These are phyloP conservation scores for Electrophaes corylata DNA, from an alignment of 2,888 invertebrate genomes.

Conservation along the genomic window DNA sequence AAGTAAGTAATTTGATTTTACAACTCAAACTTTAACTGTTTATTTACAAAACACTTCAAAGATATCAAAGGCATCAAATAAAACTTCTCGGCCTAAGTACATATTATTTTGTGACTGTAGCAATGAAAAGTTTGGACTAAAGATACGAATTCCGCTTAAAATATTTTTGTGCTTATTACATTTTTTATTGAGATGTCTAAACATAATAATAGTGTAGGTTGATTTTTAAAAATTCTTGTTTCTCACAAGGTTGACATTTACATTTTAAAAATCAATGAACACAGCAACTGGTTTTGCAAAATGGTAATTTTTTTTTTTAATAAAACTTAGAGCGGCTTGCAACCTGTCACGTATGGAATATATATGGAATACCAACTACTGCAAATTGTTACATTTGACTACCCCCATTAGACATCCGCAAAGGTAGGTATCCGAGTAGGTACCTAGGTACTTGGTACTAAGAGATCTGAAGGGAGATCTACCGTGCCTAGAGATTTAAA, in stretches of 20 bases:
- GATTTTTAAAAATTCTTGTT: neutral
- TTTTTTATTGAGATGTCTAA: neutral
- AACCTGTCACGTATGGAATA: too few relatives aligned
- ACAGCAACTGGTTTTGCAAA: neutral
- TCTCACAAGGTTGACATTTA: neutral
- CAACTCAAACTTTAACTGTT: conserved; percentile 7
- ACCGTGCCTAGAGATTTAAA: too few relatives aligned
- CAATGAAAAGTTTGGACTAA: conserved; percentile 5
- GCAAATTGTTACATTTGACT: too few relatives aligned
- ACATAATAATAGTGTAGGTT: neutral
- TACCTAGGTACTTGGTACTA: too few relatives aligned
- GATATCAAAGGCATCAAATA: too few relatives aligned
- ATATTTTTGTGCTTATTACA: neutral
- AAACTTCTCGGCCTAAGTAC: too few relatives aligned
- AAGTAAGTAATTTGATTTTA: conserved; percentile 70
- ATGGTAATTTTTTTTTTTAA: neutral
- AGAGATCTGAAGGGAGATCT: too few relatives aligned
- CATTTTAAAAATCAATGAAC: neutral
- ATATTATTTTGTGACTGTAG: conserved; percentile 4
- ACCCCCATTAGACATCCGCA: too few relatives aligned
- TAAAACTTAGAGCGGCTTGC: too few relatives aligned
- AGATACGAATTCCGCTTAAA: neutral
- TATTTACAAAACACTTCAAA: conserved; percentile 19
- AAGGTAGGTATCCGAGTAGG: too few relatives aligned
- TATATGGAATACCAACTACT: too few relatives aligned